Evolutionary conservation across 2,888 invertebrate genomes (phyloP).

Genomic region (Hydrotaea diabolus): DNA sequence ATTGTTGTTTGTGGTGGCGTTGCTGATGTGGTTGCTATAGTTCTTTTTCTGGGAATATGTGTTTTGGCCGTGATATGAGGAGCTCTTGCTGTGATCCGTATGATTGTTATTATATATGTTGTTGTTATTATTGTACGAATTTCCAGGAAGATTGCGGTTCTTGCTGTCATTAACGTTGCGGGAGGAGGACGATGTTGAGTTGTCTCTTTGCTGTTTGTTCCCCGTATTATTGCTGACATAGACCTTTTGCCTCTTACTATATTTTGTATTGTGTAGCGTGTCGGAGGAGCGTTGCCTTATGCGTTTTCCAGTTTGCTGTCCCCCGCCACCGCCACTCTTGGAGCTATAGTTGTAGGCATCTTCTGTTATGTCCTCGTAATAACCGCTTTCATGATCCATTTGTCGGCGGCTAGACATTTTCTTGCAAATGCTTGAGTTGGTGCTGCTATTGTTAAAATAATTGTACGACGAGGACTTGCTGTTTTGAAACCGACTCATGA

Average conservation of each 20-base stretch:
- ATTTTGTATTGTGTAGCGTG: slow-evolving; percentile 32
- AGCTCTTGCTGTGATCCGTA: slow-evolving; percentile 50
- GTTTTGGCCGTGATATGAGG: slow-evolving; percentile 56
- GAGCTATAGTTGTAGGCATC: slow-evolving; percentile 56
- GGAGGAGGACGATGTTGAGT: slow-evolving; percentile 18
- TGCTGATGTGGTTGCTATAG: slow-evolving; percentile 64
- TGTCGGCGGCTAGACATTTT: slow-evolving; percentile 85
- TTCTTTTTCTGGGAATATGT: slow-evolving; percentile 37
- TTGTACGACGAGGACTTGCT: slow-evolving; percentile 34
- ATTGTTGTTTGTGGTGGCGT: slow-evolving; percentile 68
- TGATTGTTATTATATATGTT: slow-evolving; percentile 24
- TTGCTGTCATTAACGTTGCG: slow-evolving; percentile 25
- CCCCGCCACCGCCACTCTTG: slow-evolving; percentile 33
- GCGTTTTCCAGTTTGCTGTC: slow-evolving; percentile 63
- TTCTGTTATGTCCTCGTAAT: slow-evolving; percentile 83
- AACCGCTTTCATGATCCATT: slow-evolving; percentile 90
- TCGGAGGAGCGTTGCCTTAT: slow-evolving; percentile 60
- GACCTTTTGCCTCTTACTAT: slow-evolving; percentile 63
- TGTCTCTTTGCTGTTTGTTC: slow-evolving; percentile 39
- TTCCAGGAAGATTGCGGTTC: slow-evolving; percentile 35
- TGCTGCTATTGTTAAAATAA: slow-evolving; percentile 6
- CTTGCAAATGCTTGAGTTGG: slow-evolving; percentile 44
- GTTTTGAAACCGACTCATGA: slow-evolving; percentile 69
- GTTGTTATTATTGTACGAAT: slow-evolving; percentile 37
- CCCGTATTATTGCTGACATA: slow-evolving; percentile 12